Evolutionary conservation across 2,113 vertebrate genomes (phyloP), one percentile per base, ranked within the genome.

Genomic region (Clinocottus analis): DNA sequence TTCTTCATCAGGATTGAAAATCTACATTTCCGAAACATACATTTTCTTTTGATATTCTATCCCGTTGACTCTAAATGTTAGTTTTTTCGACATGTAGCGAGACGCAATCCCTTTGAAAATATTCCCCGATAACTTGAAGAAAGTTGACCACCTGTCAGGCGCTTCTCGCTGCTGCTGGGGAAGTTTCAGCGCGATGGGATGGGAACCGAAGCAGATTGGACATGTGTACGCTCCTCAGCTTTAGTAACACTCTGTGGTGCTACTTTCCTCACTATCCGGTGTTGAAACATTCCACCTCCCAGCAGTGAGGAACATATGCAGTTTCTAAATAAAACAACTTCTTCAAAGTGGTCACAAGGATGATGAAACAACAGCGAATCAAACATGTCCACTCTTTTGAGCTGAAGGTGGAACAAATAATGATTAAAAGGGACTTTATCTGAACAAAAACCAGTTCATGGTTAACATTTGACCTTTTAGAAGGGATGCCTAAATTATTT

Each of bases 211-310:
- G 74, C 75, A 64, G 71, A 74, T 41, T 75, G 53, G 70, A 84
- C 55, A 72, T n/a, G 73, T 77, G 79, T 85, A 70, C 56, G 4
- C 21, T 70, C 53, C 31, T 74, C 84, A 80, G 80, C 76, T 90
- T 77, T 80, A 45, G 63, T 86, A 85, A 90, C 73, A 86, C 83
- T 11, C 81, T 75, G 41, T 78, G 77, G 47, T 86, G 87, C 35
- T 45, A 72, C 70, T 65, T 69, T 68, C 33, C 61, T 56, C 69
- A 68, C 72, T 31, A 13, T 51, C 7, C 2, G n/a, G 74, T 53
- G 67, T 35, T 72, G 60, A 79, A 73, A 67, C 23, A n/a, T 45
- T 29, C 7, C 47, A 64, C 68, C 41, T 61, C 73, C 13, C 63
- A 55, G 59, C 45, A 55, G 19, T 35, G 19, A 70, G n/a, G 23